A percentile compares a stretch with the other conserved stretches of the same genome.
Evolutionary conservation across 2,797 vertebrate genomes (phyloP).

Genomic region (Mionectes olivaceus): DNA sequence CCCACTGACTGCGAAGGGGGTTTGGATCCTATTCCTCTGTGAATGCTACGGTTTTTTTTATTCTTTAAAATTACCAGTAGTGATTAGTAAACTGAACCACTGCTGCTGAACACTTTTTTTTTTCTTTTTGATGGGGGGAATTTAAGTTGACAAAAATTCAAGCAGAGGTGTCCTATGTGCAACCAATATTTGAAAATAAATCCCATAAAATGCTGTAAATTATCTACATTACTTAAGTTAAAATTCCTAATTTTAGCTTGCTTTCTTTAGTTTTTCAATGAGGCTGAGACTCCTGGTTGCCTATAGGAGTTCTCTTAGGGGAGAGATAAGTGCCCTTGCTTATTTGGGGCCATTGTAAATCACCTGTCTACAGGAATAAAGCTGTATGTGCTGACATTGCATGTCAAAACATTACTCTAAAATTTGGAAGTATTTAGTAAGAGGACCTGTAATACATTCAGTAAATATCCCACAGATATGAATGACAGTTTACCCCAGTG

Average conservation of each 20-base stretch:
- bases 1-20: fast-evolving
- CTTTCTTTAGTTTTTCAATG: background rate
- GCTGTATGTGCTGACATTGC: background rate
- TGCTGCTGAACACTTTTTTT: background rate
- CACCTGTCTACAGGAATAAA: background rate
- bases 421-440: background rate
- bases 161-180: background rate
- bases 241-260: background rate
- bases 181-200: background rate
- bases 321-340: background rate
- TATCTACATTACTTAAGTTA: fast-evolving
- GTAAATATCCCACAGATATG: background rate
- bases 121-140: background rate
- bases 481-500: background rate
- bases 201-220: background rate
- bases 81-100: background rate
- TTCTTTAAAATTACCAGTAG: background rate
- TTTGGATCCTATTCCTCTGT: background rate
- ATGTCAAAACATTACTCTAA: background rate
- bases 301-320: background rate
- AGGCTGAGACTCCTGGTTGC: background rate
- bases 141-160: background rate
- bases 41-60: background rate
- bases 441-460: background rate
- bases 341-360: background rate